Evolutionary conservation across 2,888 invertebrate genomes (phyloP).

Genomic region (Panorpa germanica): DNA sequence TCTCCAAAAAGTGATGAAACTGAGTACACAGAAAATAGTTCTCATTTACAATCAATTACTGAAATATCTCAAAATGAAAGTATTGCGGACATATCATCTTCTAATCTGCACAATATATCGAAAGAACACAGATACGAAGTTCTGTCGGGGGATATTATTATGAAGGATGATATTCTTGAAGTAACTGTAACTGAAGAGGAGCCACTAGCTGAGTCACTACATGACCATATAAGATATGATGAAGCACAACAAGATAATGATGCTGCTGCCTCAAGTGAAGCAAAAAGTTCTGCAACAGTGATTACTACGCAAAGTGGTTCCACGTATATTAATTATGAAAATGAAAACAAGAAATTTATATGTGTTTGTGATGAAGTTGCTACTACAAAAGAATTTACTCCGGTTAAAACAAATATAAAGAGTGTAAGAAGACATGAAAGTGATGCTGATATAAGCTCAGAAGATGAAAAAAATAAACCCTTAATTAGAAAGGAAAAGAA

Average conservation of each 20-base stretch:
- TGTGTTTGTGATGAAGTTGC: conserved; percentile 13
- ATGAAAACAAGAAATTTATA: conserved; percentile 9
- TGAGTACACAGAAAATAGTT: conserved; percentile 16
- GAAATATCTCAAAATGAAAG: conserved; percentile 12
- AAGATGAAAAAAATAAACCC: too few relatives aligned
- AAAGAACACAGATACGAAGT: conserved; percentile 12
- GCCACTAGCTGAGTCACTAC: conserved; percentile 6
- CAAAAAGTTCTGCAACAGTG: conserved; percentile 3
- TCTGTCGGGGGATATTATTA: conserved; percentile 20
- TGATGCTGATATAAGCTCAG: too few relatives aligned
- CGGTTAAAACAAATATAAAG: too few relatives aligned
- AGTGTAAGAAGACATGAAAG: too few relatives aligned
- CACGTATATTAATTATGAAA: conserved; percentile 11
- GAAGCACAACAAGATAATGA: conserved; percentile 9
- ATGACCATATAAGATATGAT: conserved; percentile 7
- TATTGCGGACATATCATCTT: neutral
- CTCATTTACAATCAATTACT: conserved; percentile 17
- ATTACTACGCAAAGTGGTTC: neutral
- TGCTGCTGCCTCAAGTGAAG: conserved; percentile 9
- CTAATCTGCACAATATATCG: neutral
- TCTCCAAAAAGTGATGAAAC: conserved; percentile 17
- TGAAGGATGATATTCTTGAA: conserved; percentile 25
- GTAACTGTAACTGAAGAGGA: conserved; percentile 20
- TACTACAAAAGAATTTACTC: too few relatives aligned
- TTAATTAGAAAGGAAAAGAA: too few relatives aligned